These are phyloP conservation scores for Ormia ochracea DNA, from an alignment of 2,888 invertebrate genomes.

Conservation along the genomic window DNA sequence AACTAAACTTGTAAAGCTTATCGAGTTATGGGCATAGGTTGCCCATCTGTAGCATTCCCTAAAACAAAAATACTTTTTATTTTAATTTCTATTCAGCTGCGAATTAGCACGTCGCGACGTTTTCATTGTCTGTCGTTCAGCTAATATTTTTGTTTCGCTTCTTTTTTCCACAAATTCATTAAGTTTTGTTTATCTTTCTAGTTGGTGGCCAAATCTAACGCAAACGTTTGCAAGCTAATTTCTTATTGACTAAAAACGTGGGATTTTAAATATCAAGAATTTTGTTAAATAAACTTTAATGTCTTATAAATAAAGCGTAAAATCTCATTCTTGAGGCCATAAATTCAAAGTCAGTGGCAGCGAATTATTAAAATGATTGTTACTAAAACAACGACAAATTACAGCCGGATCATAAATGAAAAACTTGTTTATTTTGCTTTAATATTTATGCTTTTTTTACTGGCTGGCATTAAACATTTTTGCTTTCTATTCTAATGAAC, in stretches of 20 bases:
- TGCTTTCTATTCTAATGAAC: slow-evolving; percentile 44
- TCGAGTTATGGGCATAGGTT: too few species aligned
- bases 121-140: too few species aligned
- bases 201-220: not conserved
- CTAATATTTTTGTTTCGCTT: slow-evolving; percentile 15
- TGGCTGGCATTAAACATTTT: slow-evolving; percentile 13
- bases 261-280: slow-evolving; percentile 37
- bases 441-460: not conserved
- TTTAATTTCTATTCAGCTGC: too few species aligned
- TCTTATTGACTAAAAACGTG: slow-evolving; percentile 44
- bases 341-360: slow-evolving; percentile 46
- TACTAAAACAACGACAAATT: not conserved
- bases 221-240: slow-evolving; percentile 18
- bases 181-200: not conserved
- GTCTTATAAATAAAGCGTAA: not conserved
- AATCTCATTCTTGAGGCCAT: slow-evolving; percentile 7
- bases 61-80: too few species aligned
- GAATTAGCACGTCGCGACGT: too few species aligned
- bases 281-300: slow-evolving; percentile 22
- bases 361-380: slow-evolving; percentile 27
- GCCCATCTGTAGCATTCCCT: too few species aligned
- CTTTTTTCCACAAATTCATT: not conserved
- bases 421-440: not conserved
- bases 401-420: not conserved
- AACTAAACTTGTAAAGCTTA: too few species aligned